A percentile compares a stretch with the other conserved stretches of the same genome.
phyloP scores from a whole-genome alignment of 2,888 invertebrate species.

The Troides aeacus region DNA sequence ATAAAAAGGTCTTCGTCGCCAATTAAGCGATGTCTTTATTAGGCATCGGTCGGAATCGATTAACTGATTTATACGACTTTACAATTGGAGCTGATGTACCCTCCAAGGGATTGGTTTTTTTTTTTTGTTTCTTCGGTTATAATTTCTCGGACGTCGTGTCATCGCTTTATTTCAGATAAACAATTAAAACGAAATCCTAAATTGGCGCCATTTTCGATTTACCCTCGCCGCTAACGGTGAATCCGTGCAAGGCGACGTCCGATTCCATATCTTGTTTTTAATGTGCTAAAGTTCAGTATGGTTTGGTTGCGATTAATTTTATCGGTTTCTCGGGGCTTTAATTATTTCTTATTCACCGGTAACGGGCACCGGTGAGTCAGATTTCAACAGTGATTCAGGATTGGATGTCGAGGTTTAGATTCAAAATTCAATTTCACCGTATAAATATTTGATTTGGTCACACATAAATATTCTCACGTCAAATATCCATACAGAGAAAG shows the following conservation, averaged over 20 bases:
- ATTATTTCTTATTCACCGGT: conserved; percentile 75
- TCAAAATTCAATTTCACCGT: conserved; percentile 13
- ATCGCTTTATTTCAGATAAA: conserved; percentile 40
- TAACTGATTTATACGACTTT: conserved; percentile 20
- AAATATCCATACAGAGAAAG: too few relatives aligned
- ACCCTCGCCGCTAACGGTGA: conserved; percentile 61
- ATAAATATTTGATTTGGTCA: not conserved
- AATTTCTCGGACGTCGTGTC: conserved; percentile 29
- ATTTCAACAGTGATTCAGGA: conserved; percentile 41
- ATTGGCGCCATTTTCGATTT: conserved; percentile 61
- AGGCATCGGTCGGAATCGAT: conserved; percentile 10
- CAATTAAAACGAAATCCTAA: conserved; percentile 63
- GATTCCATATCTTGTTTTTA: conserved; percentile 45
- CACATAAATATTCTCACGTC: not conserved
- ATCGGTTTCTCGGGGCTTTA: conserved; percentile 59
- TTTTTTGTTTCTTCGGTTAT: too few relatives aligned
- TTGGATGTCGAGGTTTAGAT: conserved; percentile 29
- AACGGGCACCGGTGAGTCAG: conserved; percentile 69
- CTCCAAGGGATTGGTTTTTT: conserved; percentile 1
- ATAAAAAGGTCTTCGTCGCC: conserved; percentile 1
- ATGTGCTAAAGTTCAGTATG: conserved; percentile 43
- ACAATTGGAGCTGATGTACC: conserved; percentile 11
- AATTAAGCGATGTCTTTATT: conserved; percentile 25
- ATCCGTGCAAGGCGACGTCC: conserved; percentile 26
- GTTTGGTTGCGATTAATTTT: conserved; percentile 40